Conservation (phyloP, 2,888 invertebrate species). For the Lasioglossum vierecki region DNA sequence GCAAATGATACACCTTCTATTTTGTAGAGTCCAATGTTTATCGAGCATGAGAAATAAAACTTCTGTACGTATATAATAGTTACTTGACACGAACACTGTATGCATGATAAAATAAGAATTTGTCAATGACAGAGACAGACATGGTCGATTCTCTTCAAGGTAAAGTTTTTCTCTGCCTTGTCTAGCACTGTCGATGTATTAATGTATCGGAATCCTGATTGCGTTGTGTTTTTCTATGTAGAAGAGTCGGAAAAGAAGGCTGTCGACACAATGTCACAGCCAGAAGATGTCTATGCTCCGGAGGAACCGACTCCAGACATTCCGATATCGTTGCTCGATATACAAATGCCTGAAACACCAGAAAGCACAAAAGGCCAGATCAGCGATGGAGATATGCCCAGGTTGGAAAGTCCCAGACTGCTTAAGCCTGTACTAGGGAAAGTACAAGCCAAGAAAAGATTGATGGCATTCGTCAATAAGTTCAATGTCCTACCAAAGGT, state of each 20-base stretch:
- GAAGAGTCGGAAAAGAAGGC: conserved; percentile 37
- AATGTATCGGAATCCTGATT: conserved; percentile 7
- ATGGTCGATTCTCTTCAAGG: conserved; percentile 36
- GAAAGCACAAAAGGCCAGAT: conserved; percentile 74
- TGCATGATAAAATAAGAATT: conserved; percentile 43
- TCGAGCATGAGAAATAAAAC: conserved; percentile 41
- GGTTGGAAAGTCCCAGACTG: conserved; percentile 76
- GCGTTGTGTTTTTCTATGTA: conserved; percentile 20
- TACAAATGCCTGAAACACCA: conserved; percentile 77
- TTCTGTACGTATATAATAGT: conserved; percentile 36
- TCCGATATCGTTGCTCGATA: conserved; percentile 68
- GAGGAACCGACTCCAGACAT: conserved; percentile 67
- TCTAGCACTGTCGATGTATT: background rate
- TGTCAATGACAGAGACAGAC: conserved; percentile 53
- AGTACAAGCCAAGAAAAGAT: conserved; percentile 81
- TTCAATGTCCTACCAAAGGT: conserved; percentile 77
- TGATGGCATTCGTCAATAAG: conserved; percentile 83
- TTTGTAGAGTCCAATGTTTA: conserved; percentile 46
- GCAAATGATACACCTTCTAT: conserved; percentile 25
- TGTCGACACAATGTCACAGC: conserved; percentile 49
- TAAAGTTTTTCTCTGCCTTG: conserved; percentile 20
- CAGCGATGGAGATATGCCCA: conserved; percentile 73
- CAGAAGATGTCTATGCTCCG: conserved; percentile 64
- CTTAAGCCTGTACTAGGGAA: conserved; percentile 82
- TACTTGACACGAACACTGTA: conserved; percentile 26